A percentile compares a stretch with the other conserved stretches of the same genome.
phyloP scores from a whole-genome alignment of 2,888 invertebrate species.

The Chorisops tibialis region DNA sequence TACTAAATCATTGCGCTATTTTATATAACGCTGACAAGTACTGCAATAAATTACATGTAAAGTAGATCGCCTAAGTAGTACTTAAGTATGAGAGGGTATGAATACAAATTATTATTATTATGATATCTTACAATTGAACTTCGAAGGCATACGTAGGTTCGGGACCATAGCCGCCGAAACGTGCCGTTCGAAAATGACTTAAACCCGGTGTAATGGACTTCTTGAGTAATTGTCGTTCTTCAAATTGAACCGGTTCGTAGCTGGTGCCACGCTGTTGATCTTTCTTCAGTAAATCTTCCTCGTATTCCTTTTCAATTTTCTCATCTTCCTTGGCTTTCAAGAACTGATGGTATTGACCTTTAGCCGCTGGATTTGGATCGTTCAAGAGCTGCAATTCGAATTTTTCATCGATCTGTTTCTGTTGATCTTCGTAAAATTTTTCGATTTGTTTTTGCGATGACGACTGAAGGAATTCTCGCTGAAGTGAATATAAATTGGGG shows the following conservation, averaged over 20 bases:
- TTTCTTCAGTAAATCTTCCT: constrained; percentile 18
- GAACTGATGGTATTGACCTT: constrained; percentile 28
- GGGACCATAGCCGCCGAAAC: no score
- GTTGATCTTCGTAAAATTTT: constrained; percentile 29
- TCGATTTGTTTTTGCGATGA: constrained; percentile 29
- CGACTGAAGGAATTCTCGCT: constrained; percentile 17
- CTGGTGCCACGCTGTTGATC: background rate
- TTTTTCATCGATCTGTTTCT: constrained; percentile 28
- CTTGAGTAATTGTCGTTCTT: background rate
- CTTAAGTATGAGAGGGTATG: no score
- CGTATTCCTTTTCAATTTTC: constrained; percentile 28
- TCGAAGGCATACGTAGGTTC: no score
- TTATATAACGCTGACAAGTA: no score
- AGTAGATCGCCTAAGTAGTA: no score
- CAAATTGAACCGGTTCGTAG: background rate
- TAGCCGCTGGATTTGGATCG: constrained; percentile 27
- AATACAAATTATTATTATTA: no score
- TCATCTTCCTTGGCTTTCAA: constrained; percentile 31
- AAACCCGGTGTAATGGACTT: constrained; percentile 12
- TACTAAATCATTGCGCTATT: no score
- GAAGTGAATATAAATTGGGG: constrained; percentile 18
- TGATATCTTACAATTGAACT: no score
- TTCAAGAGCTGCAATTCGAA: constrained; percentile 26
- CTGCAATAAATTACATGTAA: no score
- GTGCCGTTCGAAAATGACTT: constrained; percentile 6